A percentile compares a stretch with the other conserved stretches of the same genome.
Conservation (phyloP, 2,888 invertebrate species). For the Chaitophorus viminalis region DNA sequence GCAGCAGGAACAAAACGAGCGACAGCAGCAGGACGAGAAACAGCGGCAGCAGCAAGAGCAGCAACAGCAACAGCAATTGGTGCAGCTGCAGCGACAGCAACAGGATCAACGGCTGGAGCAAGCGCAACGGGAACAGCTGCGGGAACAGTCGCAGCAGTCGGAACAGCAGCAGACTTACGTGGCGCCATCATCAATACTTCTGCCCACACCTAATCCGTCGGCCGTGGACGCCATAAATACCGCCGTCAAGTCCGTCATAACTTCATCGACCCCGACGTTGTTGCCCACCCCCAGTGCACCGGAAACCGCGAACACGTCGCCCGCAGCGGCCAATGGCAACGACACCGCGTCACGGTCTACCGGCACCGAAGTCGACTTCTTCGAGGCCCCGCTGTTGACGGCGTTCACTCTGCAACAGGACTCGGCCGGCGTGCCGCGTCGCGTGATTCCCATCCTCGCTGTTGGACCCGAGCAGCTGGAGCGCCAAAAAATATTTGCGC, state of each 20-base stretch:
- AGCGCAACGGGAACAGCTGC: background rate
- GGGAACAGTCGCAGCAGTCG: background rate
- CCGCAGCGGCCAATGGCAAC: background rate
- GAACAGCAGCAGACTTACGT: background rate
- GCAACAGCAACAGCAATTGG: too few relatives aligned
- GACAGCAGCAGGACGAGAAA: background rate
- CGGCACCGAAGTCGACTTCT: constrained; percentile 77
- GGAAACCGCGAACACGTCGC: background rate
- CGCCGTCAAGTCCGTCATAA: background rate
- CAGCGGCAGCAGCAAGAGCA: too few relatives aligned
- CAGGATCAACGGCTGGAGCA: background rate
- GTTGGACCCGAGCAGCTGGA: constrained; percentile 72
- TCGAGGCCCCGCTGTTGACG: constrained; percentile 82
- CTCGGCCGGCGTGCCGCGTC: constrained; percentile 80
- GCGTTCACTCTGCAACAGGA: constrained; percentile 89
- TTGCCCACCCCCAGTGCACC: background rate
- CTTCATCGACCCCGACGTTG: background rate
- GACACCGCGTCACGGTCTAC: background rate
- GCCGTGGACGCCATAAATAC: background rate
- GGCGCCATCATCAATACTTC: background rate
- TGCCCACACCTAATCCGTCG: constrained; percentile 8
- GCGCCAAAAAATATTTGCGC: constrained; percentile 64
- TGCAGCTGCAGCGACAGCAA: background rate
- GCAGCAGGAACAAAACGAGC: background rate
- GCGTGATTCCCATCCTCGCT: constrained; percentile 73